Evolutionary conservation across 2,797 vertebrate genomes (phyloP).

Genomic region (Sebastes nivosus): DNA sequence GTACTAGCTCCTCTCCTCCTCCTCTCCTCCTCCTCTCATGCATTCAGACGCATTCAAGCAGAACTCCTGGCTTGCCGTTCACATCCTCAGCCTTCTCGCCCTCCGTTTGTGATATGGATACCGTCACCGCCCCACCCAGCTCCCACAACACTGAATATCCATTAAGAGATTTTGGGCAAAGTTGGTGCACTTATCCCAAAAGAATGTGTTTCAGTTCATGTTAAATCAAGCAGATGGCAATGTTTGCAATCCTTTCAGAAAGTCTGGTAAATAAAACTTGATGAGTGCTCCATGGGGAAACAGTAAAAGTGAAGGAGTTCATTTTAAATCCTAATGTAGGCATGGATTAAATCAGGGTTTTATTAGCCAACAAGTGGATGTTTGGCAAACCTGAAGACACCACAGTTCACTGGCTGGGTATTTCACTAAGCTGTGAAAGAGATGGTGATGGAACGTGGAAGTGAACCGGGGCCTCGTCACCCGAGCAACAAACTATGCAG

Average conservation of each 20-base stretch:
- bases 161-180: constrained; percentile 50
- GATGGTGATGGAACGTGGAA: constrained; percentile 16
- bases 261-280: constrained; percentile 59
- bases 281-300: constrained; percentile 34
- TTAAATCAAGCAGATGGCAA: constrained; percentile 67
- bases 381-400: constrained; percentile 28
- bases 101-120: constrained; percentile 63
- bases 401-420: constrained; percentile 23
- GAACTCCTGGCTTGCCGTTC: constrained; percentile 81
- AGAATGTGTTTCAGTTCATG: constrained; percentile 62
- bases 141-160: constrained; percentile 38
- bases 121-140: constrained; percentile 46
- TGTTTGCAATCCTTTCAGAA: constrained; percentile 62
- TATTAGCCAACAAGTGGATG: constrained; percentile 31
- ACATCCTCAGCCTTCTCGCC: constrained; percentile 65
- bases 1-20: constrained; percentile 56
- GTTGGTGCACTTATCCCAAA: constrained; percentile 60
- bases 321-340: constrained; percentile 21
- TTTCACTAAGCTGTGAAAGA: constrained; percentile 41
- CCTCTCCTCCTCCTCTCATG: constrained; percentile 49
- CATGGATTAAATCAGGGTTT: constrained; percentile 33
- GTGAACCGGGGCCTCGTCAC: constrained; percentile 51
- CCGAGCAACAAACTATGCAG: constrained; percentile 74
- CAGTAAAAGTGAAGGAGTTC: constrained; percentile 7
- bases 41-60: constrained; percentile 87